A percentile compares a stretch with the other conserved stretches of the same genome.
Evolutionary conservation across 1,140 invertebrate genomes (phyloP).

Genomic region (Drosophila auraria): DNA sequence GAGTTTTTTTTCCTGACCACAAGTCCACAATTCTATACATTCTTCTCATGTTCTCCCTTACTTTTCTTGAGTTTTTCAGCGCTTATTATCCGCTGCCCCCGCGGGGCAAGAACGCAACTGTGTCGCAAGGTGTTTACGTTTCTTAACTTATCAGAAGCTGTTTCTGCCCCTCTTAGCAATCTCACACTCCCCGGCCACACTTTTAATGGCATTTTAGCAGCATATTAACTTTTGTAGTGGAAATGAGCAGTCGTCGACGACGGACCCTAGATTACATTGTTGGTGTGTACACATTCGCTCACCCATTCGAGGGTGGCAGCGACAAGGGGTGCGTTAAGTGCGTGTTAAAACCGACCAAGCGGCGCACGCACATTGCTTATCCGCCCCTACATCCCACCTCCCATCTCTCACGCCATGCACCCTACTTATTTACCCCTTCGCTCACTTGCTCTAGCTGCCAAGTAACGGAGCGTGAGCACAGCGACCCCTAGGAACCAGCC

Average conservation of each 20-base stretch:
- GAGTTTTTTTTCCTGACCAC: conserved; percentile 39
- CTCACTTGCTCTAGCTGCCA: conserved; percentile 44
- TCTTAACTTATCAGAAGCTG: conserved; percentile 66
- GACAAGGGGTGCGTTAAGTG: conserved; percentile 62
- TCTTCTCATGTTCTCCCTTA: conserved; percentile 6
- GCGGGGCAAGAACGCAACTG: conserved; percentile 48
- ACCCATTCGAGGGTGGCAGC: conserved; percentile 8
- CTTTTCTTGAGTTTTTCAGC: conserved; percentile 45
- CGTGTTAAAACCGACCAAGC: conserved; percentile 74
- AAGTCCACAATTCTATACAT: conserved; percentile 21
- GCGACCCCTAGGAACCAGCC: conserved; percentile 37
- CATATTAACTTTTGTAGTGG: conserved; percentile 80
- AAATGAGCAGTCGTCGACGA: conserved; percentile 68
- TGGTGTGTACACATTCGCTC: conserved; percentile 32
- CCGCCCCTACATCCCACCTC: conserved; percentile 18
- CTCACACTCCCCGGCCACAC: conserved; percentile 17
- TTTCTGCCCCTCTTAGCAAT: conserved; percentile 1
- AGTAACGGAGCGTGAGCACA: conserved; percentile 61
- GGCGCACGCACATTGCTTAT: conserved; percentile 70
- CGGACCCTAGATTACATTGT: conserved; percentile 68
- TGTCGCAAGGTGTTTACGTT: conserved; percentile 74
- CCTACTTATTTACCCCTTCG: conserved; percentile 6
- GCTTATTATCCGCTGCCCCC: conserved; percentile 53
- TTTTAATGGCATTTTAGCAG: conserved; percentile 81
- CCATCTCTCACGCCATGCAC: background rate